Percentiles rank a stretch among this genome's conserved stretches.
phyloP scores from a whole-genome alignment of 2,113 vertebrate genomes.

The Pseudolaguvia tuberculata region DNA sequence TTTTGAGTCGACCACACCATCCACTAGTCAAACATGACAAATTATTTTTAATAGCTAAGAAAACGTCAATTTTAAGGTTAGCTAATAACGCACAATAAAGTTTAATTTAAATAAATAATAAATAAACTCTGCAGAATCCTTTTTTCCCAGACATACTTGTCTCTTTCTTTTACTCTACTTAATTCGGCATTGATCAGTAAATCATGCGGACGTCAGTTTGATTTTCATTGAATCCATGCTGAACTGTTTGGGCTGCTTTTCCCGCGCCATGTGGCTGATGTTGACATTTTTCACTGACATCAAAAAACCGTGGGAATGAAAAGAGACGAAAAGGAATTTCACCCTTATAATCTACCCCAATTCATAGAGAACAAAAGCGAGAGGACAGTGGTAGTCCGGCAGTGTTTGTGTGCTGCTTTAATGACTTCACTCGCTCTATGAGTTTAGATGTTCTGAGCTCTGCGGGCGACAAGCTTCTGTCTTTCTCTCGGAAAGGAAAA shows the following conservation, averaged over 20 bases:
- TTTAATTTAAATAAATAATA: too few species aligned
- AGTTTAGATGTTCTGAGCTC: conserved; percentile 29
- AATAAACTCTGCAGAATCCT: too few species aligned
- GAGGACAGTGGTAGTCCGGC: conserved; percentile 4
- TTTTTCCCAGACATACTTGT: background rate
- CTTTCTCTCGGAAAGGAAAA: conserved; percentile 17
- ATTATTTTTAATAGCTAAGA: too few species aligned
- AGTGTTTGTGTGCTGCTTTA: background rate
- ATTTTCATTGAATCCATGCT: background rate
- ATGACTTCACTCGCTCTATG: conserved; percentile 16
- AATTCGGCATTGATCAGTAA: background rate
- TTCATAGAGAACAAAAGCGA: conserved; percentile 20
- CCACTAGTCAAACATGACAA: too few species aligned
- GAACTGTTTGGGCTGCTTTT: background rate
- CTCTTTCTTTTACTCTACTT: background rate
- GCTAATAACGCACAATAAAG: too few species aligned
- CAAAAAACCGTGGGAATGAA: conserved; percentile 24
- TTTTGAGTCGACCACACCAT: too few species aligned
- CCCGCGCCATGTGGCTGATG: background rate
- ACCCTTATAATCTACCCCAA: conserved; percentile 33
- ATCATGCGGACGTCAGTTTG: background rate
- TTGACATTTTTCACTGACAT: conserved; percentile 34
- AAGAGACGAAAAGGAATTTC: conserved; percentile 38
- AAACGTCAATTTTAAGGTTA: too few species aligned
- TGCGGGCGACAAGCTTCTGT: conserved; percentile 20